Evolutionary conservation across 2,797 vertebrate species (phyloP), one percentile per base, ranked within the genome.

Genomic region (Melanotaenia pygmaea): DNA sequence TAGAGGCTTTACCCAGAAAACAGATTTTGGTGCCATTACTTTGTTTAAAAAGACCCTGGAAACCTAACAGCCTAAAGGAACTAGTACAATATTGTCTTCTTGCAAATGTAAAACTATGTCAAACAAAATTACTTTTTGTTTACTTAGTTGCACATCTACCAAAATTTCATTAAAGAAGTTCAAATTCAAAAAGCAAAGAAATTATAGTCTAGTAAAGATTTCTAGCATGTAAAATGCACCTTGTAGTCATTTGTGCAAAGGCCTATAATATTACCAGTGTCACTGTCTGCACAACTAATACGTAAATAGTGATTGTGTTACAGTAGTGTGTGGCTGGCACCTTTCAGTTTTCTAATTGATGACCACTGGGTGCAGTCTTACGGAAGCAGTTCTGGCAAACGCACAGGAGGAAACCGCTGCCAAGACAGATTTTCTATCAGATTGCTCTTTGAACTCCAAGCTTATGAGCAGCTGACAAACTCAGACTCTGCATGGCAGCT

Each of bases 261-360:
- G 64, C 54, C 63, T 76, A 62, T 59, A 68, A 50, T 70, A 22
- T 74, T 64, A 82, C 67, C 54, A 70, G 74, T 32, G 70, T 59
- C 34, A 59, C 72, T 83, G 76, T 82, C 73, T 82, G 67, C 64
- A 72, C 34, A 40, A 26, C 75, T 75, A 64, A 81, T 40, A 68
- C 71, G 71, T 67, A 79, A 81, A 90, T 77, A 81, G 70, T 83
- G 72, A 64, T 67, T 74, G 54, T 73, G 77, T 70, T 87, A 35
- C 11, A 22, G 13, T 53, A 78, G 83, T 90, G 79, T 85, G 80
- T 69, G 73, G 87, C 91, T 79, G 89, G 87, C 84, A 86, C 88
- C 91, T 88, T 88, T 93, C 89, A 86, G 83, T 79, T 82, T 80
- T 91, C 88, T 93, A 93, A 94, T 93, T 94, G 91, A 92, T 90